phyloP scores from a whole-genome alignment of 2,888 invertebrate species.

The Rhogogaster chlorosoma region DNA sequence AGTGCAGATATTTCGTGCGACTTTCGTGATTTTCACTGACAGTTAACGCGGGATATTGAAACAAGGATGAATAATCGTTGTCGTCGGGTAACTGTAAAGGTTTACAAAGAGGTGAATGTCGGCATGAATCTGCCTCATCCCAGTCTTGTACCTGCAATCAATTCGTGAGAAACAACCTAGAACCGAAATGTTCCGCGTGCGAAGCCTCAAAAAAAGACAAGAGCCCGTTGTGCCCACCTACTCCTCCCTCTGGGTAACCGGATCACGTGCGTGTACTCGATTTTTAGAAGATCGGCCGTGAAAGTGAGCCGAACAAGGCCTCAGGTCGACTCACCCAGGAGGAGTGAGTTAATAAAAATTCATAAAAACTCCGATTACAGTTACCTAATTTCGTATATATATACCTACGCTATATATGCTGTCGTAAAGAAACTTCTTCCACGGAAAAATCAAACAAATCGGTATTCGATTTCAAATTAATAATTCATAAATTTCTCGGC shows the following conservation, averaged over 20 bases:
- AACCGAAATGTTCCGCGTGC: neutral
- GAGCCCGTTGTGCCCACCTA: neutral
- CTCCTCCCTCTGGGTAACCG: neutral
- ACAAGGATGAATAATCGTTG: neutral
- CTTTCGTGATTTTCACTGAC: neutral
- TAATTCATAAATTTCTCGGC: neutral
- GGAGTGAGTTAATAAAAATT: neutral
- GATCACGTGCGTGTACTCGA: slow-evolving; percentile 37
- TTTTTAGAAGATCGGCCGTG: slow-evolving; percentile 31
- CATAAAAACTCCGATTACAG: neutral
- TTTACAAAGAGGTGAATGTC: neutral
- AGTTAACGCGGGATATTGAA: neutral
- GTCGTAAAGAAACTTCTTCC: neutral
- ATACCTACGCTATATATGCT: neutral
- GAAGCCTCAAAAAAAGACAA: neutral
- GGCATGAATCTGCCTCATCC: neutral
- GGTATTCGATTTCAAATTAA: neutral
- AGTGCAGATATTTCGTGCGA: neutral
- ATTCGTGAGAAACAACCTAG: slow-evolving; percentile 23
- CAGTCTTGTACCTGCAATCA: neutral
- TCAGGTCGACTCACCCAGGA: neutral
- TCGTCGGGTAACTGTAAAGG: slow-evolving; percentile 13
- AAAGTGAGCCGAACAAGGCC: slow-evolving; percentile 28
- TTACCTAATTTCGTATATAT: neutral
- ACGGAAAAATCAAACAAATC: neutral